phyloP scores from a whole-genome alignment of 2,113 vertebrate genomes.

The Jacana jacana region DNA sequence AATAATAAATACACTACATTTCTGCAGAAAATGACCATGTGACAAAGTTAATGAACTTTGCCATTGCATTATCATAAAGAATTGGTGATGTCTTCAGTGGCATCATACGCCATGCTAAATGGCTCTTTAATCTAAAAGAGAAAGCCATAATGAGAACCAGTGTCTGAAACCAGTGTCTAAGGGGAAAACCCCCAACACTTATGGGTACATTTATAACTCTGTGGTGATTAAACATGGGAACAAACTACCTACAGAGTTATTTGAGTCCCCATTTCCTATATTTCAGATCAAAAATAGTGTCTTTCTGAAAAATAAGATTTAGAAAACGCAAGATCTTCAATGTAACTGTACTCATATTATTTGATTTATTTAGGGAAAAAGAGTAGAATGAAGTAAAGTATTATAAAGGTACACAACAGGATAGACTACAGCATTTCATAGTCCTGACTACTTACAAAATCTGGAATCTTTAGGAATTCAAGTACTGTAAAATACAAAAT shows the following conservation, averaged over 20 bases:
- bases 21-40: not conserved
- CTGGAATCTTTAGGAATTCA: not conserved
- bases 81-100: not conserved
- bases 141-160: not conserved
- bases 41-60: not conserved
- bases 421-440: not conserved
- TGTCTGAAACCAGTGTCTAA: not conserved
- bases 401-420: not conserved
- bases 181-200: not conserved
- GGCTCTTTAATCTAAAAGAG: not conserved
- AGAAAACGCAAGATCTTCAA: not conserved
- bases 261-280: not conserved
- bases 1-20: not conserved
- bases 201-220: not conserved
- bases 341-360: not conserved
- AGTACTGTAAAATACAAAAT: not conserved
- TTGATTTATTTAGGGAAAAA: not conserved
- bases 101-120: not conserved
- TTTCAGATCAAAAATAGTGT: not conserved
- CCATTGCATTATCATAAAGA: not conserved
- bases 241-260: not conserved
- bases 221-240: not conserved
- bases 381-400: not conserved
- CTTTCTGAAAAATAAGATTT: not conserved
- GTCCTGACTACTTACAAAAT: not conserved